Conservation (phyloP, 2,113 vertebrate species). For the Sylvietta virens region DNA sequence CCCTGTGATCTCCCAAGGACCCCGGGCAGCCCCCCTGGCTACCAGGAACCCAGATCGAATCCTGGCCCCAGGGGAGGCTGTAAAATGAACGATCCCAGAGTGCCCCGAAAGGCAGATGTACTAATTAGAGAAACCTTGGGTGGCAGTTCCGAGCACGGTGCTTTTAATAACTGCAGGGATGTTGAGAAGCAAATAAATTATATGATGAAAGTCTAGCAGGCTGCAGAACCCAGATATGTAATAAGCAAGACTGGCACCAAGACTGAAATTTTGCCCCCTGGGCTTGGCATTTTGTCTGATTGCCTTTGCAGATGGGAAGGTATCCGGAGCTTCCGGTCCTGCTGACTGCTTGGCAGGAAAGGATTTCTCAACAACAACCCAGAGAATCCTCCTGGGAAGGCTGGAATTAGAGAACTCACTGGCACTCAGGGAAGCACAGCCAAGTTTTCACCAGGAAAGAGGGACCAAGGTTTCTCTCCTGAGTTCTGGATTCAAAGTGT, state of each 20-base stretch:
- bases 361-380: constrained; percentile 27
- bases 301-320: constrained; percentile 37
- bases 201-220: constrained; percentile 43
- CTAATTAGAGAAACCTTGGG: constrained; percentile 47
- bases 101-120: constrained; percentile 43
- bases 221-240: constrained; percentile 44
- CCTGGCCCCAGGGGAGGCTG: constrained; percentile 18
- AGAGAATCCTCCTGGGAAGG: constrained; percentile 16
- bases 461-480: neutral
- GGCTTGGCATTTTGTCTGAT: constrained; percentile 35
- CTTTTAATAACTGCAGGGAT: constrained; percentile 58
- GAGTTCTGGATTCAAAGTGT: neutral
- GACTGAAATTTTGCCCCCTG: constrained; percentile 48
- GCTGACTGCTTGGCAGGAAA: neutral
- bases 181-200: constrained; percentile 62
- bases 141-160: neutral
- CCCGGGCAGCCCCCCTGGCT: neutral
- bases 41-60: neutral
- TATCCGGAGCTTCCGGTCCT: constrained; percentile 36
- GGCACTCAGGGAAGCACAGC: neutral
- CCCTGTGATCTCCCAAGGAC: neutral
- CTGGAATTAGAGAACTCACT: neutral
- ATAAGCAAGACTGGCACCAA: constrained; percentile 54
- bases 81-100: neutral
- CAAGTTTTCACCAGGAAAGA: neutral